These are phyloP conservation scores for Microhierax caerulescens DNA, from an alignment of 2,797 vertebrate genomes.

Conservation along the genomic window DNA sequence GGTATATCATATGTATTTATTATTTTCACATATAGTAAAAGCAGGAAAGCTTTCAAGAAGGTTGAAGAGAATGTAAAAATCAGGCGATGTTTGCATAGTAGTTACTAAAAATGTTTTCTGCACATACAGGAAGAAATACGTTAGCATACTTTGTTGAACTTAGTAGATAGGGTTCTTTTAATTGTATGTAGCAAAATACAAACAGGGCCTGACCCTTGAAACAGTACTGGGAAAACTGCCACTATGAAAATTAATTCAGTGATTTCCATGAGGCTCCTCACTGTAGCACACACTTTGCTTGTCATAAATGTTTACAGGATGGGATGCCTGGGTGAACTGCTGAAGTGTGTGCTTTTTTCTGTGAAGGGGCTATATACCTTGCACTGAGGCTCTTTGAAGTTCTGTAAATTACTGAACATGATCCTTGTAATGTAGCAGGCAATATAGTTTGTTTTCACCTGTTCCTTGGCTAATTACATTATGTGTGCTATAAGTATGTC, in stretches of 20 bases:
- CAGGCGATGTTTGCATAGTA: not conserved
- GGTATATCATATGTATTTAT: slow-evolving; percentile 73
- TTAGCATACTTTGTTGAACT: not conserved
- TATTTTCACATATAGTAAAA: slow-evolving; percentile 60
- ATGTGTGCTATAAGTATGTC: not conserved
- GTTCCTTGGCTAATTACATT: not conserved
- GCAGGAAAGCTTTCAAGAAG: not conserved
- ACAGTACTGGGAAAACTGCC: not conserved
- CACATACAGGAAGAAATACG: not conserved
- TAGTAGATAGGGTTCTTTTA: slow-evolving; percentile 39
- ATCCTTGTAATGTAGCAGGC: not conserved
- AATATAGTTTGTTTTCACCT: not conserved
- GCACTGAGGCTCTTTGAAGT: slow-evolving; percentile 21
- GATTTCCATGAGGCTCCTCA: slow-evolving; percentile 5
- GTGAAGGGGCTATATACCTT: not conserved
- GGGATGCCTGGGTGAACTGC: not conserved
- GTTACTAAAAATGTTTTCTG: slow-evolving; percentile 38
- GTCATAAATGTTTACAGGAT: slow-evolving; percentile 34
- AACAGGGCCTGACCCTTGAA: not conserved
- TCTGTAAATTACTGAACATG: not conserved
- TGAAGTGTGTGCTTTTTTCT: not conserved
- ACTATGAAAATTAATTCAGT: not conserved
- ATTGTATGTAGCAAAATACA: slow-evolving; percentile 28
- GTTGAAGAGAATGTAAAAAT: slow-evolving; percentile 32
- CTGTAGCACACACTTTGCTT: not conserved